phyloP scores from a whole-genome alignment of 2,113 vertebrate genomes.

The Erpornis zantholeuca region DNA sequence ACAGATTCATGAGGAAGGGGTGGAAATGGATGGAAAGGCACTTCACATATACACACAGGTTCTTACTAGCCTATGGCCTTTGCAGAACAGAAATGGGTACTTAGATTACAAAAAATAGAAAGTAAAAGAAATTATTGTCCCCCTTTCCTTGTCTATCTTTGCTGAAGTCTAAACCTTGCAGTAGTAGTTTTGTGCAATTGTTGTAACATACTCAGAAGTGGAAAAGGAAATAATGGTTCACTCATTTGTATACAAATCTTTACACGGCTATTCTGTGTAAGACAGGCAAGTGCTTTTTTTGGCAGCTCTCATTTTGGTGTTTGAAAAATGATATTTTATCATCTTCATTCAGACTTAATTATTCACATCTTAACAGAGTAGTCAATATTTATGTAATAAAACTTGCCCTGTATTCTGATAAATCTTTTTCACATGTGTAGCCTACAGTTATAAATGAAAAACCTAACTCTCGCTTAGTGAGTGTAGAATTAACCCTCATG shows the following conservation, averaged over 20 bases:
- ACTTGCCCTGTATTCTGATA: neutral
- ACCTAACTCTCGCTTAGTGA: neutral
- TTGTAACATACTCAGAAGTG: neutral
- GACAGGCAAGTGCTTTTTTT: neutral
- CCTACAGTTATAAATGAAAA: neutral
- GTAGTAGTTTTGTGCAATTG: neutral
- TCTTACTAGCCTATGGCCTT: neutral
- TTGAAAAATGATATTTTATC: neutral
- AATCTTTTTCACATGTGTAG: neutral
- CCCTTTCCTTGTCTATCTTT: neutral
- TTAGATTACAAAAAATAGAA: neutral
- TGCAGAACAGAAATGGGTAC: neutral
- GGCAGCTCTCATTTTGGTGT: neutral
- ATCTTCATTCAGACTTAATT: neutral
- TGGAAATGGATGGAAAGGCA: neutral
- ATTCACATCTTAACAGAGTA: neutral
- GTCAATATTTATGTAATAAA: neutral
- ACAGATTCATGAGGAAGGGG: neutral
- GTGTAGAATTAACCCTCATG: neutral
- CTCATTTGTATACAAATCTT: neutral
- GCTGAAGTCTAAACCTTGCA: neutral
- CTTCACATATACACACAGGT: fast-evolving
- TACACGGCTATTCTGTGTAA: neutral
- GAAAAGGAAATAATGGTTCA: neutral
- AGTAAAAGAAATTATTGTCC: neutral